Evolutionary conservation across 2,113 vertebrate species (phyloP).

Genomic region (Hippolais icterina): DNA sequence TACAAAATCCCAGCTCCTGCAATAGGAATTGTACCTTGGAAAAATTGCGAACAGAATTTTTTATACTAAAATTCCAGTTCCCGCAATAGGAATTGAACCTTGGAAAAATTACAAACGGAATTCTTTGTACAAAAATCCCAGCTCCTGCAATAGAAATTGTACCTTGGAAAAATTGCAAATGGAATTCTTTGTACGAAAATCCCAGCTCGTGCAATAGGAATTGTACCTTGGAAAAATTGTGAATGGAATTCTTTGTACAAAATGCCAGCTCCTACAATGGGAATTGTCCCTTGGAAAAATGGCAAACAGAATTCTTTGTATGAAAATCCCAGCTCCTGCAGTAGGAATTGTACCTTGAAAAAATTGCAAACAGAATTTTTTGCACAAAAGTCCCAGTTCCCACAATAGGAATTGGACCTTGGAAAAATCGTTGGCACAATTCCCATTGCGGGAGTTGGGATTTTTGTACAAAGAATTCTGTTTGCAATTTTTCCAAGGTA

Average conservation of each 20-base stretch:
- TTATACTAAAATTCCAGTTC: no score
- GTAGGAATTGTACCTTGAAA: neutral
- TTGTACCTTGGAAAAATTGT: neutral
- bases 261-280: neutral
- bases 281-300: neutral
- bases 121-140: neutral
- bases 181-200: neutral
- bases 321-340: no score
- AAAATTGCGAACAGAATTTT: no score
- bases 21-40: neutral
- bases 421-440: no score
- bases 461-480: no score
- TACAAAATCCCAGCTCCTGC: neutral
- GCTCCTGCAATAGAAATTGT: neutral
- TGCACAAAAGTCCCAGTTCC: neutral
- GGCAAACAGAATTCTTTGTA: no score
- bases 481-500: neutral
- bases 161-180: neutral
- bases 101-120: neutral
- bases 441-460: neutral
- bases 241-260: no score
- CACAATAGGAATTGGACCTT: neutral
- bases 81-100: neutral
- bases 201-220: neutral
- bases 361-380: neutral